Evolutionary conservation across 1,140 invertebrate genomes (phyloP), one percentile per base, ranked within the genome.

Genomic region (Halotydeus destructor): DNA sequence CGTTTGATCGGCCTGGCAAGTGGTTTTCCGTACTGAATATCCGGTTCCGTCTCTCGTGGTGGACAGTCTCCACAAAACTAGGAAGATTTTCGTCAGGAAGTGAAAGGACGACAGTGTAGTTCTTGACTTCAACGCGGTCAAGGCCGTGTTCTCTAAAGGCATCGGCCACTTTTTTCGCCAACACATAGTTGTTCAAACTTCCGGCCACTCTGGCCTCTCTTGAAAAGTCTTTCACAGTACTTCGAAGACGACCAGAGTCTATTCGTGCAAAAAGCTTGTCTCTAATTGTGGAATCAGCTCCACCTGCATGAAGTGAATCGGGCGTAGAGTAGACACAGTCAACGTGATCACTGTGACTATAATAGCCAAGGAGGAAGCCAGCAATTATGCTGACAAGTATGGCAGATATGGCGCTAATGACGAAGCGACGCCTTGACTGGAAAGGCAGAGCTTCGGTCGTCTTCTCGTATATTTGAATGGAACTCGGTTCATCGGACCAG

Each of bases 391-490:
- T 36, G 19, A 47, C 28, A n/a, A 47, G 38, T 12, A 40, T 36
- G 5, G 47, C 38, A n/a, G 46, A 44, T 14, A 52, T 30, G 2
- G 37, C 38, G 3, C 35, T 43, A 23, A 52, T 39, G 14, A 52
- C 22, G 16, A 45, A 26, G 38, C 44, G 48, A 21, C 47, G 35
- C 14, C 49, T 46, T 2, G 41, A 42, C 26, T 38, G 26, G 31
- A 47, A 46, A 2, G 48, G 43, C 9, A 54, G 38, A 22, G 44
- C 48, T 46, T 53, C 50, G 2, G 51, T 53, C 12, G 53, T 55
- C 43, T 51, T 49, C 30, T 54, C 51, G 40, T 55, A 55, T 18
- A 55, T 55, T 38, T 54, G 53, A 14, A 51, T 34, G 33, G 46
- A 33, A 8, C 47, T 47, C 18, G 40, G 39, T 27, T 52, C 50